Evolutionary conservation across 2,113 vertebrate species (phyloP), one percentile per base, ranked within the genome.

Genomic region (Pavo muticus): DNA sequence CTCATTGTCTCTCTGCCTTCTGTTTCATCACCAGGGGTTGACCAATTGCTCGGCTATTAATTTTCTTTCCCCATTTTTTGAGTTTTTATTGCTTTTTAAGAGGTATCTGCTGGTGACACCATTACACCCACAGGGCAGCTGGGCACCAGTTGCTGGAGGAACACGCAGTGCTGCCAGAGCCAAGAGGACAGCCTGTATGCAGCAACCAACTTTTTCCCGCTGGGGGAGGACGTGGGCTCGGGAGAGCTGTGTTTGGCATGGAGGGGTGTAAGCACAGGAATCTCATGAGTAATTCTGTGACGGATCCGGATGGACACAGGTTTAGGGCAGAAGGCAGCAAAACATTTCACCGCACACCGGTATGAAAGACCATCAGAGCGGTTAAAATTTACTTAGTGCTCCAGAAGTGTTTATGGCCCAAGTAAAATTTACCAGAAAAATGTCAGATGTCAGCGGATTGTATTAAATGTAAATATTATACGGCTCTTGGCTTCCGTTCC

Each of bases 381-480:
- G 82, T 90, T 97, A 97, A 97, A 95, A 97, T 97, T 96, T 97
- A 94, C 96, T 95, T 79, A 96, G 90, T 57, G 69, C 72, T 96
- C 91, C 84, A 93, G 88, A 92, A 94, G 65, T 95, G 82, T 93
- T 95, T 96, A 95, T 93, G 91, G 94, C 50, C 93, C 56, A 74
- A 2, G 1, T 96, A 95, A 91, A 96, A 96, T 97, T 95, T 97
- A 95, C 96, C 90, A 81, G 94, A 96, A 95, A 97, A 97, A 97
- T 96, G 96, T 96, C 94, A 95, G 90, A 78, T 96, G 94, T 95
- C 95, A 93, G 91, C 71, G 75, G 93, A 91, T 94, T 83, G 93
- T 95, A 97, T 97, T 96, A 97, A 96, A 96, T 96, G 96, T 95
- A 97, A 97, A 95, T 95, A 96, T 95, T 97, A 84, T 9, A 94